A percentile compares a stretch with the other conserved stretches of the same genome.
These are phyloP conservation scores for Anoplolepis gracilipes DNA, from an alignment of 1,140 invertebrate genomes.

Conservation along the genomic window DNA sequence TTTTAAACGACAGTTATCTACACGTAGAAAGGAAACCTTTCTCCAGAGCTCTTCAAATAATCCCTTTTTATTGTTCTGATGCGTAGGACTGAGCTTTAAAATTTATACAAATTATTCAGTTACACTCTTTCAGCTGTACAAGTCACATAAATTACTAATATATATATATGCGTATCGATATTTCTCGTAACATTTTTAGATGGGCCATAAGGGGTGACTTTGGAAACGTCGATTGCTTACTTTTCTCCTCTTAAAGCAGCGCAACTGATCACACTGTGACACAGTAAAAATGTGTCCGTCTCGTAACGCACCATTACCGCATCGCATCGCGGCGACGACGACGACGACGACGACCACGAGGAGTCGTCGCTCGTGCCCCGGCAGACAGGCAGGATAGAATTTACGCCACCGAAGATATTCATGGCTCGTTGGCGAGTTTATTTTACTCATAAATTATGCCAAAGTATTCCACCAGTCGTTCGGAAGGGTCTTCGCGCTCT, in stretches of 20 bases:
- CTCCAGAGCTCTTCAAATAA: too few species aligned
- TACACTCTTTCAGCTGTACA: too few species aligned
- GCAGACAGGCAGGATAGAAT: slow-evolving; percentile 2
- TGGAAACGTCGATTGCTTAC: background rate
- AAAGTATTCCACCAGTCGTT: slow-evolving; percentile 52
- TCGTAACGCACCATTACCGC: slow-evolving; percentile 32
- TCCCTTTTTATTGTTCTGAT: too few species aligned
- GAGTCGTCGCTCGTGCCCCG: background rate
- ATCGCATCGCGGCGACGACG: background rate
- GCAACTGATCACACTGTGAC: slow-evolving; percentile 15
- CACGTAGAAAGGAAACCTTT: too few species aligned
- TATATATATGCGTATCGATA: background rate
- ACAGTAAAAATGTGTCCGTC: slow-evolving; percentile 10
- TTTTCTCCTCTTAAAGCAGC: background rate
- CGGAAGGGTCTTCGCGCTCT: background rate
- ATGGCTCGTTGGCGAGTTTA: slow-evolving; percentile 63
- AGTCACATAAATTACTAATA: background rate
- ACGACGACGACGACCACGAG: background rate
- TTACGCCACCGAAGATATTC: slow-evolving; percentile 60
- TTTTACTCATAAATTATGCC: slow-evolving; percentile 65
- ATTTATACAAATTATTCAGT: too few species aligned
- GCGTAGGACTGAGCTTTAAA: too few species aligned
- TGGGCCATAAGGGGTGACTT: background rate
- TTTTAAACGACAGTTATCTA: too few species aligned
- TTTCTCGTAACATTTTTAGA: background rate